Evolutionary conservation across 2,113 vertebrate genomes (phyloP), one percentile per base, ranked within the genome.

Genomic region (human (Homo sapiens)): DNA sequence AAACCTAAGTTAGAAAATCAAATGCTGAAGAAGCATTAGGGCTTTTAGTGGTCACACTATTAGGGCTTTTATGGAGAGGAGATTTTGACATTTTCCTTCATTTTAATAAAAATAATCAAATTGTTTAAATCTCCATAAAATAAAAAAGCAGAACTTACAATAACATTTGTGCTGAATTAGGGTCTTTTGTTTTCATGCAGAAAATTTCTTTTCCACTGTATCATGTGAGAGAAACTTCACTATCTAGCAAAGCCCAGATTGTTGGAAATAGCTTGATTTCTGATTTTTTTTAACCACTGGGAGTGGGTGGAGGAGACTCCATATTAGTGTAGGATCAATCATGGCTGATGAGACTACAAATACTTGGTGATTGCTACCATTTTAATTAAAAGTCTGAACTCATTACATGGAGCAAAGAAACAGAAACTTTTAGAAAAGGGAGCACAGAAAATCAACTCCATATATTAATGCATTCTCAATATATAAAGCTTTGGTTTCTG

Each of bases 311-410:
- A 25, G 14, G 27, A 85, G 48, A 85, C 3, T 55, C 2, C 12
- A 2, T 40, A 38, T 23, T 27, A 61, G 5, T 35, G 35, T 48
- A 90, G n/a, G 11, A 94, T 76, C 81, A 82, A 25, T 82, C 16
- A 61, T 68, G 78, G 40, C 66, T 79, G 38, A 48, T 70, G 3
- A 80, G 25, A 82, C n/a, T 79, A 32, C 16, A 92, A 79, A 92
- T 48, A 83, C 22, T 70, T 82, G 20, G 12, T 45, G 8, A 8
- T 45, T 83, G 35, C 61, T 50, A 59, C 5, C 86, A n/a, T 87
- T 95, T 97, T 83, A 6, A 89, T 75, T 38, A 66, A 84, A 97
- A 94, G 23, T 59, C 35, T 32, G n/a, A 94, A 83, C 30, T 64
- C 11, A 70, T 43, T 64, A 35, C 9, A 48, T 73, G 76, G 70